Percentiles rank a stretch among this genome's conserved stretches.
phyloP scores from a whole-genome alignment of 2,113 vertebrate species.

The Istiophorus platypterus region DNA sequence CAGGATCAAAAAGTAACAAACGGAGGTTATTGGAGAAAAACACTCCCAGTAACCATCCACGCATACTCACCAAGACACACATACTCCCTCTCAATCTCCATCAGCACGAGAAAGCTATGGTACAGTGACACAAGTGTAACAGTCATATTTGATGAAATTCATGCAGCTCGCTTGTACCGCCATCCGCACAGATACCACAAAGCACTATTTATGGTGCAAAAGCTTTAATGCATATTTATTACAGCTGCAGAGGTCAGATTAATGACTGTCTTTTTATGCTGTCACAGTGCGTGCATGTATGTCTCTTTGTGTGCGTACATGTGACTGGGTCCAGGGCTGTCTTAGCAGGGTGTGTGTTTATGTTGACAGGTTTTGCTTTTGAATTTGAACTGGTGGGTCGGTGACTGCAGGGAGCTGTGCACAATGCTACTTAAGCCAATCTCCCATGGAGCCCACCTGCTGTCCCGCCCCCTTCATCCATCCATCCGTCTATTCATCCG shows the following conservation, averaged over 20 bases:
- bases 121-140: conserved; percentile 12
- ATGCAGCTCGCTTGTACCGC: background rate
- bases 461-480: conserved; percentile 52
- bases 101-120: conserved; percentile 5
- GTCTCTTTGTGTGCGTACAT: background rate
- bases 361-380: conserved; percentile 66
- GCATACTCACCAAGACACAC: conserved; percentile 47
- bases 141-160: conserved; percentile 38
- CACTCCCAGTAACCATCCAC: conserved; percentile 67
- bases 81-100: conserved; percentile 42
- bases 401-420: conserved; percentile 57
- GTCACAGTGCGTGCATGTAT: background rate
- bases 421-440: conserved; percentile 72
- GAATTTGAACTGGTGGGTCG: conserved; percentile 68
- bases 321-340: conserved; percentile 22
- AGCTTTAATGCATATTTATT: conserved; percentile 28
- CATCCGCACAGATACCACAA: conserved; percentile 2
- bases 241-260: conserved; percentile 35
- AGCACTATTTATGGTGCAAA: conserved; percentile 26
- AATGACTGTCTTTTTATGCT: conserved; percentile 34
- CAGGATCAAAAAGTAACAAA: conserved; percentile 84
- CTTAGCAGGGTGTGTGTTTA: conserved; percentile 42
- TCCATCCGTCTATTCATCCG: conserved; percentile 32
- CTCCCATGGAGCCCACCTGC: conserved; percentile 70
- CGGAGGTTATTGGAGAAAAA: conserved; percentile 81